Evolutionary conservation across 2,113 vertebrate genomes (phyloP).

Genomic region (Ornithorhynchus anatinus): DNA sequence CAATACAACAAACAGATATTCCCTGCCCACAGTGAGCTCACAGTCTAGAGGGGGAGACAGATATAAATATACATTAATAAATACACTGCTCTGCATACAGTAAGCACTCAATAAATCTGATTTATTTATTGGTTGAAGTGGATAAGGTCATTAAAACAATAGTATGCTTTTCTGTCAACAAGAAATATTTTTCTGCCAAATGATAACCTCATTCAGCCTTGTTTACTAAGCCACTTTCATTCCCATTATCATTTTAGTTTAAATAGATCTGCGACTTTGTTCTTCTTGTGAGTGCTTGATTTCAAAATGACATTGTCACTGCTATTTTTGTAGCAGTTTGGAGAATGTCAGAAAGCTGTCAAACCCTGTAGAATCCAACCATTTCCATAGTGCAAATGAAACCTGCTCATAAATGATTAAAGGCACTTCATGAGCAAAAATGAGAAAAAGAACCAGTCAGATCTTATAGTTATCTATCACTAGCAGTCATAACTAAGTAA

Average conservation of each 20-base stretch:
- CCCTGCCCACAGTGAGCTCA: too few relatives aligned
- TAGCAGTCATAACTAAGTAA: slow-evolving; percentile 3
- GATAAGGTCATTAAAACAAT: too few relatives aligned
- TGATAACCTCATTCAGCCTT: slow-evolving; percentile 38
- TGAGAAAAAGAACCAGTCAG: slow-evolving; percentile 41
- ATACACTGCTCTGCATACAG: too few relatives aligned
- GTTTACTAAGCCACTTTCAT: slow-evolving; percentile 42
- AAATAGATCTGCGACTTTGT: slow-evolving; percentile 37
- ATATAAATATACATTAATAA: too few relatives aligned
- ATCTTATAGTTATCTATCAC: slow-evolving; percentile 28
- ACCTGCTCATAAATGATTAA: slow-evolving; percentile 59
- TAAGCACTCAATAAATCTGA: too few relatives aligned
- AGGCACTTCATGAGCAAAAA: slow-evolving; percentile 35
- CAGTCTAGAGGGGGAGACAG: too few relatives aligned
- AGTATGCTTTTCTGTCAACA: too few relatives aligned
- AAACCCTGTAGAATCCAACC: slow-evolving; percentile 50
- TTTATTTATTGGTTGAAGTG: too few relatives aligned
- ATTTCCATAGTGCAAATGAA: slow-evolving; percentile 53
- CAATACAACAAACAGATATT: too few relatives aligned
- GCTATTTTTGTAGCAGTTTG: slow-evolving; percentile 63
- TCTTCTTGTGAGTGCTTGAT: slow-evolving; percentile 30
- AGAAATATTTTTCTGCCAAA: slow-evolving; percentile 19
- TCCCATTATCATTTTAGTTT: slow-evolving; percentile 58
- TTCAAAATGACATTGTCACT: slow-evolving; percentile 61
- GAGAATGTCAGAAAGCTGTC: slow-evolving; percentile 49